Evolutionary conservation across 1,140 invertebrate species (phyloP).

Genomic region (Zaprionus taronus): DNA sequence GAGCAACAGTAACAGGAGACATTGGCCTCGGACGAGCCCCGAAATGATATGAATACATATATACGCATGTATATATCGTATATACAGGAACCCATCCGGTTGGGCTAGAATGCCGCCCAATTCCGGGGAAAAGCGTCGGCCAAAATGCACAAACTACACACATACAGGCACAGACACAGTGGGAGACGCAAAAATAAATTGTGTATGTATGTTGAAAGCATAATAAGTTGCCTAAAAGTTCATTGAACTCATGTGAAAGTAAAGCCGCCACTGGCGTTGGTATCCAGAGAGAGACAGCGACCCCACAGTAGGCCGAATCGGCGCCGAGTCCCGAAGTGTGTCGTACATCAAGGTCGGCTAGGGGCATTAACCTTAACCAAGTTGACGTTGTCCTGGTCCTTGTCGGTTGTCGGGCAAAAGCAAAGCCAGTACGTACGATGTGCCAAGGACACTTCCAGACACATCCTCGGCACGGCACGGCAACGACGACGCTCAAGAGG

Average conservation of each 20-base stretch:
- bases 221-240: conserved; percentile 77
- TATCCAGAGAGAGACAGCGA: conserved; percentile 35
- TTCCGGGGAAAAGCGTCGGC: conserved; percentile 31
- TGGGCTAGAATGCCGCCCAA: conserved; percentile 17
- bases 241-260: conserved; percentile 75
- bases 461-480: conserved; percentile 34
- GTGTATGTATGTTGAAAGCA: conserved; percentile 46
- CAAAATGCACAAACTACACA: conserved; percentile 34
- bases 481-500: conserved; percentile 59
- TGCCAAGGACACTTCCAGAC: conserved; percentile 69
- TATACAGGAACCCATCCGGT: conserved; percentile 30
- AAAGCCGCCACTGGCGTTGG: conserved; percentile 28
- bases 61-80: conserved; percentile 2
- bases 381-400: conserved; percentile 68
- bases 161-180: not conserved
- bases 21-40: conserved; percentile 62
- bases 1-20: conserved; percentile 54
- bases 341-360: conserved; percentile 83
- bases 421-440: conserved; percentile 42
- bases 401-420: conserved; percentile 40
- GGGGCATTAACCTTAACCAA: conserved; percentile 80
- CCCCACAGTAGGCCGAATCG: conserved; percentile 51
- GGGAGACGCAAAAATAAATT: not conserved
- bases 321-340: conserved; percentile 70
- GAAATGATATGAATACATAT: conserved; percentile 49